Evolutionary conservation across 2,888 invertebrate genomes (phyloP).

Genomic region (Emmelina monodactyla): DNA sequence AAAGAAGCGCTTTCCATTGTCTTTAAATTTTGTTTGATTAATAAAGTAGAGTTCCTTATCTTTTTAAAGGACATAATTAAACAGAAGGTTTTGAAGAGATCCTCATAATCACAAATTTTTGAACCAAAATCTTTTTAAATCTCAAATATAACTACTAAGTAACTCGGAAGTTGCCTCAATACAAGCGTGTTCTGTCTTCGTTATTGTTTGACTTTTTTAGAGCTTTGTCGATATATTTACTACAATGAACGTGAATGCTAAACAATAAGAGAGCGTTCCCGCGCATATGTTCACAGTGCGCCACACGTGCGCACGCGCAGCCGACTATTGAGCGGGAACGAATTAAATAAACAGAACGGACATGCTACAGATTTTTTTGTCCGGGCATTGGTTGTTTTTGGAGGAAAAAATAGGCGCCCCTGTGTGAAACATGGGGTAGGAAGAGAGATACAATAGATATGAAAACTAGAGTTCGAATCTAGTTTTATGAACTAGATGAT

Average conservation of each 20-base stretch:
- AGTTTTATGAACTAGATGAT: too few species aligned
- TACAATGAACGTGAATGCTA: slow-evolving; percentile 57
- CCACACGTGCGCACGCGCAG: slow-evolving; percentile 41
- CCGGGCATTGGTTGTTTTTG: neutral
- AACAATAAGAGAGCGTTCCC: slow-evolving; percentile 45
- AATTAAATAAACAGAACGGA: slow-evolving; percentile 36
- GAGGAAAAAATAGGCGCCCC: slow-evolving; percentile 1
- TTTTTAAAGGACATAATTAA: too few species aligned
- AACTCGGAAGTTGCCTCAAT: neutral
- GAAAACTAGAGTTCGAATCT: too few species aligned
- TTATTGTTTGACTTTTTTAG: slow-evolving; percentile 46
- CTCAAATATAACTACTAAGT: neutral
- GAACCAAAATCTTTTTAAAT: too few species aligned
- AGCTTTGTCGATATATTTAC: slow-evolving; percentile 62
- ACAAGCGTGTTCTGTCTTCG: neutral
- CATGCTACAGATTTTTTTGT: slow-evolving; percentile 16
- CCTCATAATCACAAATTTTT: too few species aligned
- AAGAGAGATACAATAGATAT: too few species aligned
- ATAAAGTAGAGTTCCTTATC: too few species aligned
- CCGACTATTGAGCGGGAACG: slow-evolving; percentile 19
- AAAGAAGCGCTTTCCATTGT: neutral
- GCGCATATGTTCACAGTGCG: slow-evolving; percentile 27
- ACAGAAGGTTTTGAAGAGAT: too few species aligned
- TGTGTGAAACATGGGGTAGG: too few species aligned
- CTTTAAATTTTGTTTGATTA: too few species aligned